Evolutionary conservation across 2,888 invertebrate species (phyloP).

Genomic region (Clistopyga incitator): DNA sequence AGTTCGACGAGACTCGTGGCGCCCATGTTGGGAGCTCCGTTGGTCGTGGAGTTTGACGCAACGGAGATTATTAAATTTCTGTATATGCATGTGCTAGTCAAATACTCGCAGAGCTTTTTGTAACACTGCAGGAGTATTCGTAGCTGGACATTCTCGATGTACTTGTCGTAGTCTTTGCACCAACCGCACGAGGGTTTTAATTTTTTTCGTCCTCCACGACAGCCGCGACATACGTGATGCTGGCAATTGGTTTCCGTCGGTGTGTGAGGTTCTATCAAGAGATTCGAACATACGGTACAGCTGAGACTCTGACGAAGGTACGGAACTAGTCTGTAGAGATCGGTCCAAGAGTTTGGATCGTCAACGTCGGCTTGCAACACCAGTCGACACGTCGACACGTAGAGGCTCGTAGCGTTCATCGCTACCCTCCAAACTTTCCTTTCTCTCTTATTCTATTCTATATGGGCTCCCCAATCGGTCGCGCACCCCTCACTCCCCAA

Average conservation of each 20-base stretch:
- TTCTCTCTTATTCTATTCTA: slow-evolving; percentile 10
- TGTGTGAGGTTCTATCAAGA: slow-evolving; percentile 92
- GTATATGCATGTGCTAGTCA: slow-evolving; percentile 91
- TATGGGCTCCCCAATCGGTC: slow-evolving; percentile 26
- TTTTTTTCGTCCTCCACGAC: slow-evolving; percentile 93
- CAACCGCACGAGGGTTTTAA: slow-evolving; percentile 93
- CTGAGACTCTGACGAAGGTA: slow-evolving; percentile 94
- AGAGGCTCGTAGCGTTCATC: slow-evolving; percentile 93
- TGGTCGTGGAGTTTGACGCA: slow-evolving; percentile 85
- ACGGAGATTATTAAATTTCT: slow-evolving; percentile 85
- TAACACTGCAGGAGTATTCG: slow-evolving; percentile 94
- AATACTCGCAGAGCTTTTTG: slow-evolving; percentile 94
- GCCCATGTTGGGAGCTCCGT: slow-evolving; percentile 84
- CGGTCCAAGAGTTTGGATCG: slow-evolving; percentile 91
- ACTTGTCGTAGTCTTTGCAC: slow-evolving; percentile 94
- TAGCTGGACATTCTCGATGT: slow-evolving; percentile 92
- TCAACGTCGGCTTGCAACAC: slow-evolving; percentile 91
- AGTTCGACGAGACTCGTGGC: slow-evolving; percentile 89
- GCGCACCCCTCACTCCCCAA: neutral
- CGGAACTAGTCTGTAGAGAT: slow-evolving; percentile 93
- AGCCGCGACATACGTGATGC: slow-evolving; percentile 94
- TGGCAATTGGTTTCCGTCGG: slow-evolving; percentile 92
- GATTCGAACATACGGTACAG: slow-evolving; percentile 95
- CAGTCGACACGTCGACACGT: slow-evolving; percentile 92
- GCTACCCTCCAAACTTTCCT: slow-evolving; percentile 40